Evolutionary conservation across 2,113 vertebrate species (phyloP).

Genomic region (Rhinopithecus roxellana): DNA sequence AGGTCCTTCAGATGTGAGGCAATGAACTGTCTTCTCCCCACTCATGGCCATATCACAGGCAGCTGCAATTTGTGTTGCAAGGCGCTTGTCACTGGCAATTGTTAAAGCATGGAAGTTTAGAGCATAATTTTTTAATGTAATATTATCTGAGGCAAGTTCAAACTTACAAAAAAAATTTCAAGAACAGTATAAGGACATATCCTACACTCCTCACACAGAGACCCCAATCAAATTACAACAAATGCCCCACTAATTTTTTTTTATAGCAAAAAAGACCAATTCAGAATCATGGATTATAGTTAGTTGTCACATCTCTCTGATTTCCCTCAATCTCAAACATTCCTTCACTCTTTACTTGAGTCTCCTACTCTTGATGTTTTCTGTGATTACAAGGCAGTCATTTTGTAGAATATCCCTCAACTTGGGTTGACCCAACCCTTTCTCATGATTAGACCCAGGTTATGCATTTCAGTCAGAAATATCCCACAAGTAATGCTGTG

Average conservation of each 20-base stretch:
- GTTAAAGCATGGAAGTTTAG: neutral
- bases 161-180: neutral
- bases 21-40: neutral
- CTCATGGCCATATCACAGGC: neutral
- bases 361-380: neutral
- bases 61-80: neutral
- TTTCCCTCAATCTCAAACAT: neutral
- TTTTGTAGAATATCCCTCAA: neutral
- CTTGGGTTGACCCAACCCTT: neutral
- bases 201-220: neutral
- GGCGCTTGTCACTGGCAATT: neutral
- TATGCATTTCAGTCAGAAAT: neutral
- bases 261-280: neutral
- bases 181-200: neutral
- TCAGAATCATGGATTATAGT: neutral
- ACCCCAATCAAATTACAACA: neutral
- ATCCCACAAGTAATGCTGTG: neutral
- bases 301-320: neutral
- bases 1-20: neutral
- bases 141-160: constrained; percentile 35
- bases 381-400: neutral
- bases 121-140: neutral
- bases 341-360: neutral
- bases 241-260: neutral
- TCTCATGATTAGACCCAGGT: neutral